These are phyloP conservation scores for Stegodyphus mimosarum DNA, from an alignment of 1,140 invertebrate species.

Conservation along the genomic window DNA sequence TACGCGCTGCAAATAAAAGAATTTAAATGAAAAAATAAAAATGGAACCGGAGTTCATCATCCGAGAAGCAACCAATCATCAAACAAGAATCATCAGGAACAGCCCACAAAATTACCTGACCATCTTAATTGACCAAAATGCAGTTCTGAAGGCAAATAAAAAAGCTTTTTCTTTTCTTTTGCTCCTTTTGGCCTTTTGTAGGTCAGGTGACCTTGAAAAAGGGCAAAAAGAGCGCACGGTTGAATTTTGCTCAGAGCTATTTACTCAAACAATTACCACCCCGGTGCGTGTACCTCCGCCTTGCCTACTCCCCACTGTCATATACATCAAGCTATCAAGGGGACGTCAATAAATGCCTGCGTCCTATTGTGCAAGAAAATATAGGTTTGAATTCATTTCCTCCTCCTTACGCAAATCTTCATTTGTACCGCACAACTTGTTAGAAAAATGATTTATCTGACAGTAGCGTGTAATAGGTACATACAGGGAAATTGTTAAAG, in stretches of 20 bases:
- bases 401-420: too few relatives aligned
- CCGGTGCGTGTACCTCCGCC: constrained; percentile 6
- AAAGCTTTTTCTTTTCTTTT: background rate
- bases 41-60: constrained; percentile 14
- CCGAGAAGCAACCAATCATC: constrained; percentile 35
- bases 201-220: constrained; percentile 42
- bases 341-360: background rate
- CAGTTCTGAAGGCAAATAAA: constrained; percentile 2
- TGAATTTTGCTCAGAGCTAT: constrained; percentile 42
- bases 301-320: constrained; percentile 33
- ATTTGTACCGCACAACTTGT: too few relatives aligned
- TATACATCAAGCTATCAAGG: constrained; percentile 2
- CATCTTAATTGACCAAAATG: constrained; percentile 50
- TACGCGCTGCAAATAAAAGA: background rate
- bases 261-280: constrained; percentile 55
- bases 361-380: background rate
- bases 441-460: too few relatives aligned
- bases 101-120: constrained; percentile 53
- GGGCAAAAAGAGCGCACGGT: background rate
- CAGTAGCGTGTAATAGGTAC: too few relatives aligned
- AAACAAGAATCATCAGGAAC: constrained; percentile 37
- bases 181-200: background rate
- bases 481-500: too few relatives aligned
- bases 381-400: background rate
- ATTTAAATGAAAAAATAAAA: constrained; percentile 3